Evolutionary conservation across 2,113 vertebrate genomes (phyloP).

Genomic region (Hirundichthys speculiger): DNA sequence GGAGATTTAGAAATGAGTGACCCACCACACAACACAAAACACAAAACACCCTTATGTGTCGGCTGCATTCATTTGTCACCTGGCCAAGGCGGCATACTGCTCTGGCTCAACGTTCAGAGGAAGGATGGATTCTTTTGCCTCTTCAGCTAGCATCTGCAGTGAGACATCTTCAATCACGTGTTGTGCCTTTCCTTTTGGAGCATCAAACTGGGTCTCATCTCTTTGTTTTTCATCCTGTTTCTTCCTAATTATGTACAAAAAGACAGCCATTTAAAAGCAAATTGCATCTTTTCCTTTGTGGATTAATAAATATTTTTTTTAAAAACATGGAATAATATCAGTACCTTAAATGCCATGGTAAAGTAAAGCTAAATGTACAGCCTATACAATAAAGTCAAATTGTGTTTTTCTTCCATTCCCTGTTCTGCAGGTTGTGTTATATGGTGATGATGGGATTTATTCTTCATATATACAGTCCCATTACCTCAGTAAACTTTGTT

Average conservation of each 20-base stretch:
- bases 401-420: not conserved
- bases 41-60: not conserved
- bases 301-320: too few relatives aligned
- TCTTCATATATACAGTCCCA: not conserved
- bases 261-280: constrained; percentile 1
- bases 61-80: constrained; percentile 40
- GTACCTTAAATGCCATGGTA: not conserved
- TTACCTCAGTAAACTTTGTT: constrained; percentile 52
- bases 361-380: not conserved
- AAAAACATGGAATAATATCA: not conserved
- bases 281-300: too few relatives aligned
- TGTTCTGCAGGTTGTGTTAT: not conserved
- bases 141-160: constrained; percentile 60
- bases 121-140: constrained; percentile 55
- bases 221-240: constrained; percentile 63
- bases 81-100: constrained; percentile 70
- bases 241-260: constrained; percentile 48
- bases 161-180: constrained; percentile 53
- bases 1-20: not conserved
- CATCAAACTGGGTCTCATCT: constrained; percentile 19
- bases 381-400: not conserved
- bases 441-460: not conserved
- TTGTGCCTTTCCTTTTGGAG: constrained; percentile 26
- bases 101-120: constrained; percentile 57
- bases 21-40: not conserved